A percentile compares a stretch with the other conserved stretches of the same genome.
Evolutionary conservation across 2,888 invertebrate species (phyloP).

Genomic region (Pheosia gnoma): DNA sequence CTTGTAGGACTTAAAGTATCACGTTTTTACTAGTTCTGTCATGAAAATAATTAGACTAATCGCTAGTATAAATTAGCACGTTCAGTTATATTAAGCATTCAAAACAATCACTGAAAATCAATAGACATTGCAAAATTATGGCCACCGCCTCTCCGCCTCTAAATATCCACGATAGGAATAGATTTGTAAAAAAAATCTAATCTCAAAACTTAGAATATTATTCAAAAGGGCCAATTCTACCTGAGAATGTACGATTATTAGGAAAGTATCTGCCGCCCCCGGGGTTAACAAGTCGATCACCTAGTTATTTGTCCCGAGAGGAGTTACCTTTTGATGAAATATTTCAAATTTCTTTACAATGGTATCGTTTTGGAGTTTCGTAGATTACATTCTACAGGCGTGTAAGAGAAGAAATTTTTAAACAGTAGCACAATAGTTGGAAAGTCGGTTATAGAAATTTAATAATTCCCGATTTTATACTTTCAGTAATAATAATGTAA

Average conservation of each 20-base stretch:
- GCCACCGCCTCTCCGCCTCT: constrained; percentile 1
- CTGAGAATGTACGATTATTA: constrained; percentile 61
- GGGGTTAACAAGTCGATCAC: constrained; percentile 35
- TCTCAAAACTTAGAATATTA: constrained; percentile 28
- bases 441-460: too few relatives aligned
- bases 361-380: constrained; percentile 21
- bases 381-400: neutral
- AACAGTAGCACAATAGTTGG: too few relatives aligned
- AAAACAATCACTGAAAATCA: too few relatives aligned
- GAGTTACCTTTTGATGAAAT: constrained; percentile 40
- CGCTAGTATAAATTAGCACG: too few relatives aligned
- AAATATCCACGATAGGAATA: constrained; percentile 12
- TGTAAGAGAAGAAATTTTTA: too few relatives aligned
- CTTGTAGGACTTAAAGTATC: too few relatives aligned
- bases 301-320: constrained; percentile 47
- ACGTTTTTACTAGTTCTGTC: too few relatives aligned
- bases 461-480: too few relatives aligned
- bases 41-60: too few relatives aligned
- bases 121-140: neutral
- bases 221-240: constrained; percentile 51
- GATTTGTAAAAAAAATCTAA: constrained; percentile 28
- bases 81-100: too few relatives aligned
- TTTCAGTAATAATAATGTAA: too few relatives aligned
- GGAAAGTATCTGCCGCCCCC: constrained; percentile 46
- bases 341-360: constrained; percentile 27